Evolutionary conservation across 1,140 invertebrate species (phyloP).

Genomic region (Nixonia krombeini): DNA sequence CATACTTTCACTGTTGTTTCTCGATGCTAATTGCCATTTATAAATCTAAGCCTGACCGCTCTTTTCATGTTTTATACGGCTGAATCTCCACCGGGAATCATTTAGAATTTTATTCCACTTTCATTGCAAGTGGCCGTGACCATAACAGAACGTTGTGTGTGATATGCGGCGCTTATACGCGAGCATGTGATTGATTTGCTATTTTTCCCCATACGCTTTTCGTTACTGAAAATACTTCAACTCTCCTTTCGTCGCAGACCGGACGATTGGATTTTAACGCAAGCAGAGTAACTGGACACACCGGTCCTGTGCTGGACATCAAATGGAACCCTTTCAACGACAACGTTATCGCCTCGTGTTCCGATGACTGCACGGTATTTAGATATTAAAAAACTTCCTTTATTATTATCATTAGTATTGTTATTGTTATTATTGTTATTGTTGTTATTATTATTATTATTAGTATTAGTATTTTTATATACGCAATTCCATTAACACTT

Average conservation of each 20-base stretch:
- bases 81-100: constrained; percentile 35
- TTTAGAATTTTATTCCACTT: constrained; percentile 59
- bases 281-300: constrained; percentile 85
- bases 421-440: too few species aligned
- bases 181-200: constrained; percentile 27
- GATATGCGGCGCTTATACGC: background rate
- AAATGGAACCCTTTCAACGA: constrained; percentile 96
- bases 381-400: too few species aligned
- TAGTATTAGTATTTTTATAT: too few species aligned
- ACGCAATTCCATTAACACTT: too few species aligned
- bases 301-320: constrained; percentile 86
- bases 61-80: constrained; percentile 28
- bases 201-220: constrained; percentile 15
- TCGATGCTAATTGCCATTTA: constrained; percentile 52
- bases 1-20: constrained; percentile 59
- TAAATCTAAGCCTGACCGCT: constrained; percentile 36
- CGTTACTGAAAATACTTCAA: constrained; percentile 16
- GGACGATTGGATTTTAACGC: constrained; percentile 84
- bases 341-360: constrained; percentile 95
- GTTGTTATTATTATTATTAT: too few species aligned
- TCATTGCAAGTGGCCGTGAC: constrained; percentile 50
- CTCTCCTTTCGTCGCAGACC: constrained; percentile 71
- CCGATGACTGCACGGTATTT: constrained; percentile 89
- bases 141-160: constrained; percentile 25
- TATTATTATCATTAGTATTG: too few species aligned